These are phyloP conservation scores for Eidolon helvum DNA, from an alignment of 2,113 vertebrate genomes.

Conservation along the genomic window DNA sequence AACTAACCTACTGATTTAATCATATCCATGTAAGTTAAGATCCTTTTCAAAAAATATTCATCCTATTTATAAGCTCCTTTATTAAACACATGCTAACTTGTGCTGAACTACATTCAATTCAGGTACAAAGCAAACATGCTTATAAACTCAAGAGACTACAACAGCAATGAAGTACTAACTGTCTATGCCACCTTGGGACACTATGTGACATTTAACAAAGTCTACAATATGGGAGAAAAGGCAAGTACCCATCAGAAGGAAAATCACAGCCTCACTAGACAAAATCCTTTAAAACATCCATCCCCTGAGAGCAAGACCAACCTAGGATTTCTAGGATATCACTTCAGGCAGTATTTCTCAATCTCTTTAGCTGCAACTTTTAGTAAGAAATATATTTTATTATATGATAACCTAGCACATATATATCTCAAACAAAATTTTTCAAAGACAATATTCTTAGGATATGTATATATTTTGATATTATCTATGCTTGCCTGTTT, in stretches of 20 bases:
- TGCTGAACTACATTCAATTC: background rate
- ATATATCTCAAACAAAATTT: background rate
- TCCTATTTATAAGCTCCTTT: background rate
- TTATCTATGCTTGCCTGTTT: background rate
- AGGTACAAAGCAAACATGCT: background rate
- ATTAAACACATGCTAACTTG: background rate
- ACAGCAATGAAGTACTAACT: background rate
- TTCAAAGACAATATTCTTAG: background rate
- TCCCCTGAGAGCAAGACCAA: background rate
- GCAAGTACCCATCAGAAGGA: background rate
- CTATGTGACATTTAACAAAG: background rate
- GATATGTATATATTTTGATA: background rate
- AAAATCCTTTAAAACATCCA: background rate
- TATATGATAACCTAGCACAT: background rate
- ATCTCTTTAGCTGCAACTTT: background rate
- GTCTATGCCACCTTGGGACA: background rate
- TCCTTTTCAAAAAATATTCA: background rate
- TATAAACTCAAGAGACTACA: background rate
- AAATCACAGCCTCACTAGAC: background rate
- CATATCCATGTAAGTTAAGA: background rate
- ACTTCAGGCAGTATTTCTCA: background rate
- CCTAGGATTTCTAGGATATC: background rate
- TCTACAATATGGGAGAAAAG: background rate
- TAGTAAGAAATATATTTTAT: slow-evolving; percentile 10
- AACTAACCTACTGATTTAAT: background rate